Conservation (phyloP, 2,888 invertebrate species). For the Drosophila nigricruria region DNA sequence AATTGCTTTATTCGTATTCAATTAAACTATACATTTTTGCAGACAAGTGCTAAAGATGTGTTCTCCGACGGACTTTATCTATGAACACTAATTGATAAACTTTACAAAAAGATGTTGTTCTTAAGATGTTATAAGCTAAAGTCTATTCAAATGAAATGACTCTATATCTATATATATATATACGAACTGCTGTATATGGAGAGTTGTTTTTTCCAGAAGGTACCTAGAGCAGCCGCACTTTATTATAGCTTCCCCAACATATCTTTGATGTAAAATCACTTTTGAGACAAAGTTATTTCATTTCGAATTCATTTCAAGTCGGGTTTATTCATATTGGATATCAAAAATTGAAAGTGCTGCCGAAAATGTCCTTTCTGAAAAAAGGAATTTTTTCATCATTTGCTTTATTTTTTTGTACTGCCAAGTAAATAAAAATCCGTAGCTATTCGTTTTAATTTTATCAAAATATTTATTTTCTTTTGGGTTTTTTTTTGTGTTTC, state of each 20-base stretch:
- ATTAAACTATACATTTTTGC: no score
- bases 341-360: not conserved
- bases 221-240: not conserved
- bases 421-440: slow-evolving; percentile 8
- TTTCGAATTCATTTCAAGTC: not conserved
- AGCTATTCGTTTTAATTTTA: not conserved
- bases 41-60: no score
- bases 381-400: not conserved
- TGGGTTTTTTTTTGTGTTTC: not conserved
- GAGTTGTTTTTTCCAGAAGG: not conserved
- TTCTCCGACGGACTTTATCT: no score
- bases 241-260: not conserved
- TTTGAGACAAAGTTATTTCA: not conserved
- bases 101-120: no score
- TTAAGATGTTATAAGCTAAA: no score
- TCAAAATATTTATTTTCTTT: not conserved
- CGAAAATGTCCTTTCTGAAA: not conserved
- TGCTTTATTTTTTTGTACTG: not conserved
- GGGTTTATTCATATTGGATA: not conserved
- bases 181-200: no score
- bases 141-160: no score
- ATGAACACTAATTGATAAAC: no score
- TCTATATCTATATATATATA: no score
- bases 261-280: no score
- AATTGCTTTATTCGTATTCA: no score